Base-by-base conservation (phyloP, 1,140 invertebrate species). In the Listronotus bonariensis region DNA sequence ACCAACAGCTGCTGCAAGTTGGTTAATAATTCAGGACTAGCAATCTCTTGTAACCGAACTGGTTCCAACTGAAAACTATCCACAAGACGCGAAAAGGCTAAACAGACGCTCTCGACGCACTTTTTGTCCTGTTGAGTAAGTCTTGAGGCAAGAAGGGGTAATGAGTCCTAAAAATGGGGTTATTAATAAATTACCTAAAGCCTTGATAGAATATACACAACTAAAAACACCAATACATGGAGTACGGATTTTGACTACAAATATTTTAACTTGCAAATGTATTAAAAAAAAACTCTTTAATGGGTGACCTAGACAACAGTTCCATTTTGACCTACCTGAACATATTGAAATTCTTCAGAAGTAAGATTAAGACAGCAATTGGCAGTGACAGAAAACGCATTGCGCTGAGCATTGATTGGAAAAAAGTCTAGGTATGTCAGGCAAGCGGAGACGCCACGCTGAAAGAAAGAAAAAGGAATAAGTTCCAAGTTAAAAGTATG, bases 361-460 rank as follows among this genome's bases (percentile, higher is more conserved):
- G 91, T 92, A 68, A 98, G 83, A 82, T 96, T 97, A 76, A 96
- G 90, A 78, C 95, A 98, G 82, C 96, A 98, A 78, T 98, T 98
- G 36, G 97, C 95, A 0, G 96, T 96, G 53, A 98, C 93, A 4
- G 93, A 92, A 14, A 98, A 82, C 0, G 97, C 96, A 43, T 95
- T 92, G 15, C 96, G 86, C 81, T 98, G 96, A 10, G 96, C 96
- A 72, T 92, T 93, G 64, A 97, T 97, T 32, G 95, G 96, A 81
- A 98, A 98, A 83, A 98, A 99, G 78, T 99, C 97, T 70, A 99
- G 84, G 77, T 95, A 98, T 75, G 91, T 98, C 43, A 99, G 85
- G 77, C 96, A 98, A 6, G 96, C 93, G 15, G 92, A 89, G 3
- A 99, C 95, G 18, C 96, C 96, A 71, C 92, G 86, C 92, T 95